Conservation (phyloP, 2,113 vertebrate species). For the Seriola quinqueradiata region DNA sequence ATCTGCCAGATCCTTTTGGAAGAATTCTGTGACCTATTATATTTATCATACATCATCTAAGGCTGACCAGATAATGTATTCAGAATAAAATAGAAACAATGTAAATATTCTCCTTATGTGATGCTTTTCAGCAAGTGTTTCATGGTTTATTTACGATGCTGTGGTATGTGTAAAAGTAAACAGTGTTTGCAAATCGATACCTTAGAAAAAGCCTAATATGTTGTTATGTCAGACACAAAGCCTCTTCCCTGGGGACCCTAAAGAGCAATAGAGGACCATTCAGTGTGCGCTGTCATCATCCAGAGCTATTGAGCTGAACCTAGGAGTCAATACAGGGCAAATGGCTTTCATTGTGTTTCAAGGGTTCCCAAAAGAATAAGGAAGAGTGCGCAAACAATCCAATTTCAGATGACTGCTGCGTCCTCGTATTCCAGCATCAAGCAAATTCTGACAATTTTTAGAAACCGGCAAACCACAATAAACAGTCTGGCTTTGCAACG, state of each 20-base stretch:
- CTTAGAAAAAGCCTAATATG: slow-evolving; percentile 58
- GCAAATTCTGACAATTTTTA: slow-evolving; percentile 36
- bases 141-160: background rate
- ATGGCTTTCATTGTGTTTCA: slow-evolving; percentile 70
- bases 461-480: slow-evolving; percentile 23
- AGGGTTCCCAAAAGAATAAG: slow-evolving; percentile 69
- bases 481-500: slow-evolving; percentile 2
- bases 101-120: background rate
- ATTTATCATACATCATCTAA: background rate
- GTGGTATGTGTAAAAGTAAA: slow-evolving; percentile 35
- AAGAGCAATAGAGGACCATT: slow-evolving; percentile 59
- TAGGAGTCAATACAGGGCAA: slow-evolving; percentile 66
- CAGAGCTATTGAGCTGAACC: slow-evolving; percentile 62
- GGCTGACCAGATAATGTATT: background rate
- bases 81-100: background rate
- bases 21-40: background rate
- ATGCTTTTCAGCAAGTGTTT: background rate
- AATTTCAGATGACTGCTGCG: slow-evolving; percentile 57
- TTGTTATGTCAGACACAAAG: slow-evolving; percentile 63
- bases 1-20: background rate
- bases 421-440: slow-evolving; percentile 43
- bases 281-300: slow-evolving; percentile 61
- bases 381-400: slow-evolving; percentile 59
- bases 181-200: slow-evolving; percentile 64
- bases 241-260: slow-evolving; percentile 47